Base-by-base conservation (phyloP, 2,888 invertebrate genomes). In the Periphyllus acericola region DNA sequence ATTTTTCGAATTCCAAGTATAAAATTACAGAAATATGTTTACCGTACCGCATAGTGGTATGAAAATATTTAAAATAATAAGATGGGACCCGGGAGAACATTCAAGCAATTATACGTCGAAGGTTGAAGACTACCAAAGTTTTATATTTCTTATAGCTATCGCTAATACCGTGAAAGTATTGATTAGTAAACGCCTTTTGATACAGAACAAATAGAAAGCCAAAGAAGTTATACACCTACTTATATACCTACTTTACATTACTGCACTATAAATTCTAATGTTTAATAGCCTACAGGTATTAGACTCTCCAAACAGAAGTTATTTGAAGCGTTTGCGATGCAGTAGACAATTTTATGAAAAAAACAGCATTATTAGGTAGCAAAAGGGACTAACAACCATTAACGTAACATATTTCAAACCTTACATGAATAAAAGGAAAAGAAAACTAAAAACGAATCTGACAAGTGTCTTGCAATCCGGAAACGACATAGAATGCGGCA, bases 391-490 rank as follows among this genome's bases (percentile, higher is more conserved):
- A 40, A 76, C 46, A 32, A 34, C 79, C 79, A 79, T 79, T 60
- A 79, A 32, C 55, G 79, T 60, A 52, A 79, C 60, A 29, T 32
- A 79, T 79, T 79, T 60, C 34, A 55, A 79, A 79, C 76, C 46
- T 52, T 52, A 76, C 5, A 11, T 60, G 32, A 29, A 46, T 46
- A 32, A 52, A 32, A 60, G 52, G 29, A 75, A 40, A 75, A 29
- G 55, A 25, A 46, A 55, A 21, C 32, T 55, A 19, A 52, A 29
- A 55, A 32, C 55, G 79, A 36, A 36, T 72, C 72, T 34, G 79
- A 79, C 60, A 79, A 79, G 79, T 55, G 79, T 79, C 34, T 79
- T 79, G 60, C 34, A 78, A 79, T 52, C 60, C 32, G 79, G 79
- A 79, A 79, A 60, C 34, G 55, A 36, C 40, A 17, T 32, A 34